These are phyloP conservation scores for Dicrostonyx torquatus DNA, from an alignment of 2,797 vertebrate genomes.

Conservation along the genomic window DNA sequence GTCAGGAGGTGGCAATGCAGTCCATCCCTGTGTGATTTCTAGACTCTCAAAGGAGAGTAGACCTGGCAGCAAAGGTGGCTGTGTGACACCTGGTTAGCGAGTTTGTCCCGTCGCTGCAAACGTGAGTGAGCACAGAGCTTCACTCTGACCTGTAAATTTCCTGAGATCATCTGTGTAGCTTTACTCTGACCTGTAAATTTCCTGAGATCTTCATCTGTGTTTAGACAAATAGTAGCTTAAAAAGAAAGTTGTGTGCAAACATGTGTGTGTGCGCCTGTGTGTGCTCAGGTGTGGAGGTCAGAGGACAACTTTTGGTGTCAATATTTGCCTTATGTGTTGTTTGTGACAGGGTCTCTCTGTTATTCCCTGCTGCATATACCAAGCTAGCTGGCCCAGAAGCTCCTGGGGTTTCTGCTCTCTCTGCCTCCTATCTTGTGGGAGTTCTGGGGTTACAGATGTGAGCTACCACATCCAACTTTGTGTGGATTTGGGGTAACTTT, in stretches of 20 bases:
- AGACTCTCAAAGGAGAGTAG: neutral
- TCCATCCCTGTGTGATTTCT: neutral
- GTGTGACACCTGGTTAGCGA: neutral
- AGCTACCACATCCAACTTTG: neutral
- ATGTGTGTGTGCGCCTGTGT: neutral
- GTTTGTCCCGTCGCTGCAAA: neutral
- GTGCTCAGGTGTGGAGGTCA: neutral
- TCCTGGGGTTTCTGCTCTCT: neutral
- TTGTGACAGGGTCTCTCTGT: neutral
- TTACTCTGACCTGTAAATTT: neutral
- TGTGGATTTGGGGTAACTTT: neutral
- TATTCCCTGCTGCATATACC: neutral
- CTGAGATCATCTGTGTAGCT: slow-evolving; percentile 8
- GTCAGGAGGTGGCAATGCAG: neutral
- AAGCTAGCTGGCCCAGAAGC: neutral
- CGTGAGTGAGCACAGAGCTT: neutral
- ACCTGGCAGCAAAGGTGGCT: neutral
- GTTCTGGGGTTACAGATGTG: neutral
- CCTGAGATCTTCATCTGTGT: slow-evolving; percentile 4
- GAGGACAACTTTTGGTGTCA: neutral
- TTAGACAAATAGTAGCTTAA: neutral
- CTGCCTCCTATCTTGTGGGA: neutral
- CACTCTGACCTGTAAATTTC: neutral
- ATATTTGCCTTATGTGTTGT: neutral
- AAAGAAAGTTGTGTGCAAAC: neutral